Evolutionary conservation across 2,888 invertebrate species (phyloP).

Genomic region (Electrophaes corylata): DNA sequence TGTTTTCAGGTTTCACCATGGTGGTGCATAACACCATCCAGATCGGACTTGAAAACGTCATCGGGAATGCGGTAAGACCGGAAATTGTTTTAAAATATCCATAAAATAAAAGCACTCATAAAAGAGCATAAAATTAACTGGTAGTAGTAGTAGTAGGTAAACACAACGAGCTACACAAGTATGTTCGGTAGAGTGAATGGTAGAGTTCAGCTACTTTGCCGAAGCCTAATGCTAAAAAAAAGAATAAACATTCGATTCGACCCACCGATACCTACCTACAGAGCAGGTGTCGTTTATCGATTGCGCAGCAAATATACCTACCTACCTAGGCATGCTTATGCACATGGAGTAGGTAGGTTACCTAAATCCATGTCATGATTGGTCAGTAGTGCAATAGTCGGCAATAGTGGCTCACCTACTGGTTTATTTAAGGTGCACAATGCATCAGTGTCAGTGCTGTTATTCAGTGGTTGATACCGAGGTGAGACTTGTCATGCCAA

Average conservation of each 20-base stretch:
- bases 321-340: no score
- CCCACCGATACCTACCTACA: not conserved
- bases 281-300: not conserved
- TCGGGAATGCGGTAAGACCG: constrained; percentile 14
- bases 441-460: not conserved
- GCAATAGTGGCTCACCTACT: no score
- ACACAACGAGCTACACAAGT: no score
- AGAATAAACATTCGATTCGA: no score
- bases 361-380: not conserved
- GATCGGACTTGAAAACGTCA: constrained; percentile 54
- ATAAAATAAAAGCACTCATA: no score
- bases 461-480: not conserved
- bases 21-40: constrained; percentile 62
- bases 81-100: not conserved
- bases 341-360: no score
- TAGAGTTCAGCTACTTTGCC: no score
- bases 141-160: no score
- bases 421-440: not conserved
- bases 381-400: not conserved
- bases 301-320: not conserved
- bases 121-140: no score
- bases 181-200: no score
- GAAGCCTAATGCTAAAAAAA: no score
- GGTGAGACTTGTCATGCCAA: not conserved
- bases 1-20: constrained; percentile 45